Conservation (phyloP, 2,888 invertebrate genomes). For the Melipona beecheii region DNA sequence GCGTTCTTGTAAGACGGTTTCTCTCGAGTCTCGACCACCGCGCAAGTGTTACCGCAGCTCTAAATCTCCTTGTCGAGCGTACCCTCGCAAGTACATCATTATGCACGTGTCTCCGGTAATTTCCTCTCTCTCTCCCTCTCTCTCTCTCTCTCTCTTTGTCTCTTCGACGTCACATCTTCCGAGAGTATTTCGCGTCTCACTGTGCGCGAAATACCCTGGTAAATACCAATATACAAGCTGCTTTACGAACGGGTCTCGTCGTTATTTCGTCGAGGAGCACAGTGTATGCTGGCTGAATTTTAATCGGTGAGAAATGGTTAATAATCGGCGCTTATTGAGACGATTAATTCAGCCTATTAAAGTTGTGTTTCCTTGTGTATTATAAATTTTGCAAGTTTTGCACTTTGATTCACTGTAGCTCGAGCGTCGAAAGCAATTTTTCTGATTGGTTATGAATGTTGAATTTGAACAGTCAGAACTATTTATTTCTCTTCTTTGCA, state of each 20-base stretch:
- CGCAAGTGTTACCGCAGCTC: conserved; percentile 64
- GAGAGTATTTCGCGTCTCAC: conserved; percentile 60
- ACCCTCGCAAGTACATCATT: conserved; percentile 75
- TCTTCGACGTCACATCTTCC: conserved; percentile 40
- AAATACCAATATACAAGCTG: conserved; percentile 7
- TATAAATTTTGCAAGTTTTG: too few relatives aligned
- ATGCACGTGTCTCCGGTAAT: conserved; percentile 74
- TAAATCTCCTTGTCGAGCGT: conserved; percentile 67
- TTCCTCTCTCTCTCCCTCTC: conserved; percentile 61
- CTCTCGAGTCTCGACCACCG: conserved; percentile 57
- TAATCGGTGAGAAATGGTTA: too few relatives aligned
- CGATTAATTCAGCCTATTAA: too few relatives aligned
- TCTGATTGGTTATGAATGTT: too few relatives aligned
- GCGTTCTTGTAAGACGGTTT: conserved; percentile 67
- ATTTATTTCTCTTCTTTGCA: neutral
- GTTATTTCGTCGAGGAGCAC: neutral
- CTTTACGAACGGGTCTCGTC: neutral
- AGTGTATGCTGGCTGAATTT: too few relatives aligned
- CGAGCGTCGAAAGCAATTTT: too few relatives aligned
- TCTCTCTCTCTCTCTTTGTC: conserved; percentile 14
- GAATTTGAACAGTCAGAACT: neutral
- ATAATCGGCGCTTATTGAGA: too few relatives aligned
- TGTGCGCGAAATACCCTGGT: conserved; percentile 30
- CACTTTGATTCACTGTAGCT: too few relatives aligned
- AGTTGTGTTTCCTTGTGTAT: too few relatives aligned